Conservation (phyloP, 2,888 invertebrate species). For the Dusona sp. region DNA sequence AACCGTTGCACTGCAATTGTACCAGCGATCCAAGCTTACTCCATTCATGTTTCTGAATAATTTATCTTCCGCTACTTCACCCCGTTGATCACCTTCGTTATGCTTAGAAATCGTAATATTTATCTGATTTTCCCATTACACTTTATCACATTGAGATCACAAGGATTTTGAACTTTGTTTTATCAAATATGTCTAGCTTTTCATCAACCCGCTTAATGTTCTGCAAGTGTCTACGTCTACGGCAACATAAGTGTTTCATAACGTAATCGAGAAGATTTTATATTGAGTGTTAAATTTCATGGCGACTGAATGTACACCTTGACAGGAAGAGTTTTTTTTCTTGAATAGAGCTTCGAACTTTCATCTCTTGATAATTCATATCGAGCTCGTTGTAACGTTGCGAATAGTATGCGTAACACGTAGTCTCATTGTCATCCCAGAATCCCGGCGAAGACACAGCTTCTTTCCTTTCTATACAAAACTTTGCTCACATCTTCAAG, state of each 20-base stretch:
- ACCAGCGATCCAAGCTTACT: constrained; percentile 70
- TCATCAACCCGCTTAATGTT: not conserved
- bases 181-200: not conserved
- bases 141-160: not conserved
- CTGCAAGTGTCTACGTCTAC: not conserved
- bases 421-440: not conserved
- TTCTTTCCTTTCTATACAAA: not conserved
- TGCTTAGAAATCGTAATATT: not conserved
- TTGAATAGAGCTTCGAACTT: not conserved
- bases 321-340: not conserved
- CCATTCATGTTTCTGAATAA: constrained; percentile 72
- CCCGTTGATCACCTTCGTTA: constrained; percentile 8
- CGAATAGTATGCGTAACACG: not conserved
- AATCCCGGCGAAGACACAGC: not conserved
- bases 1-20: constrained; percentile 76
- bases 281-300: not conserved
- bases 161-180: not conserved
- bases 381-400: not conserved
- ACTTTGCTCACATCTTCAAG: constrained; percentile 1
- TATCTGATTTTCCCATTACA: not conserved
- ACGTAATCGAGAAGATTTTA: not conserved
- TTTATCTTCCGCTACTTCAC: constrained; percentile 10
- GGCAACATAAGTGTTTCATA: not conserved
- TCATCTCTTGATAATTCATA: not conserved
- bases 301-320: not conserved